phyloP scores from a whole-genome alignment of 2,113 vertebrate genomes.

The Phoxinus phoxinus region DNA sequence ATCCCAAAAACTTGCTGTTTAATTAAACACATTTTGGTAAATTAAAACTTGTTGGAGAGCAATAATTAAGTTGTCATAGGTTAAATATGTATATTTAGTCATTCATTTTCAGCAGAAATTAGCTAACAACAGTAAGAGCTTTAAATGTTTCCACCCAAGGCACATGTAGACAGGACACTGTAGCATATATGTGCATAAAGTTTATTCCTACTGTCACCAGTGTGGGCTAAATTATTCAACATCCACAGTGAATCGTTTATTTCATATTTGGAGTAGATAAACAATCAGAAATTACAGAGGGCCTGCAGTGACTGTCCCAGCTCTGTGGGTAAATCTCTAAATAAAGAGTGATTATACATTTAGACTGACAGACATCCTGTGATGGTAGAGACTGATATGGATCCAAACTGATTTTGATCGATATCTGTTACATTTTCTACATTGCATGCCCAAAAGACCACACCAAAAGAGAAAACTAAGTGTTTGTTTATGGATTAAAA shows the following conservation, averaged over 20 bases:
- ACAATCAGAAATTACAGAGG: slow-evolving; percentile 35
- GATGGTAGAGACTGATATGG: background rate
- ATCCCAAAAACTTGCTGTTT: background rate
- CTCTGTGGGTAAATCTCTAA: slow-evolving; percentile 1
- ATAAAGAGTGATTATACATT: background rate
- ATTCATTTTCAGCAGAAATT: background rate
- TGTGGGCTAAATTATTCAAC: slow-evolving; percentile 52
- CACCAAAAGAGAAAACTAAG: background rate
- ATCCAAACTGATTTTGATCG: background rate
- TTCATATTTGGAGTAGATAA: slow-evolving; percentile 44
- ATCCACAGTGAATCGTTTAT: slow-evolving; percentile 49
- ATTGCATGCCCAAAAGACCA: background rate
- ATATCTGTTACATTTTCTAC: background rate
- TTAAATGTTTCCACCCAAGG: background rate
- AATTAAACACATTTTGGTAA: background rate
- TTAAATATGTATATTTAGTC: background rate
- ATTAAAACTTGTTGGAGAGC: background rate
- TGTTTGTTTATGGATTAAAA: background rate
- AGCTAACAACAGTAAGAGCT: background rate
- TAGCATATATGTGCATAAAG: background rate
- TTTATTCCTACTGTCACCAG: background rate
- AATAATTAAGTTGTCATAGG: background rate
- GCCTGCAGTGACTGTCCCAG: slow-evolving; percentile 26
- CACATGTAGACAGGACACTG: background rate
- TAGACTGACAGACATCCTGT: background rate